These are phyloP conservation scores for Cataglyphis hispanica DNA, from an alignment of 1,140 invertebrate genomes.

Conservation along the genomic window DNA sequence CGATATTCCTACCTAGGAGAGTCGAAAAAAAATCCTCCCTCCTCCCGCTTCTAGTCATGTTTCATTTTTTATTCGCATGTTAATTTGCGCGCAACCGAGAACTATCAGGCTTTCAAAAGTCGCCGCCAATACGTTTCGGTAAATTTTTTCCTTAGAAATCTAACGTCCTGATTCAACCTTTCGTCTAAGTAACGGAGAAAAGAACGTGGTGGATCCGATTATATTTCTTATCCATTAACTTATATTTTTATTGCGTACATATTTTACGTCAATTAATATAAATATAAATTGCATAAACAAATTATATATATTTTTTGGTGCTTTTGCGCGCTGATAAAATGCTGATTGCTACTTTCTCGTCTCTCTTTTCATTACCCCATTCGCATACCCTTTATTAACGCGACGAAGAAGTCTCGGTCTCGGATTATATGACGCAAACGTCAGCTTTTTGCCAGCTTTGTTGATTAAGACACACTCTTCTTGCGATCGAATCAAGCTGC, in stretches of 20 bases:
- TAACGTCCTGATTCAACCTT: background rate
- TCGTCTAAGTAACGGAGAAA: background rate
- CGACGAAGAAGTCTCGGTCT: background rate
- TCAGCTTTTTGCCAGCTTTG: constrained; percentile 21
- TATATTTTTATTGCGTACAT: background rate
- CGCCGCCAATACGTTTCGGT: background rate
- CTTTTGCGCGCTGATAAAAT: background rate
- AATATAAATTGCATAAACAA: background rate
- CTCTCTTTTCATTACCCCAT: background rate
- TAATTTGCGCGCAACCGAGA: background rate
- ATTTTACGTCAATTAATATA: background rate
- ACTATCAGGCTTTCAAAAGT: background rate
- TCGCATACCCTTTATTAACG: background rate
- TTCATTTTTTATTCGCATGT: background rate
- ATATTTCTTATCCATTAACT: background rate
- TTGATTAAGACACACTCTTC: constrained; percentile 19
- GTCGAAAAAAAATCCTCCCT: constrained; percentile 14
- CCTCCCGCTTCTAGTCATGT: background rate
- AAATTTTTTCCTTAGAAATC: background rate
- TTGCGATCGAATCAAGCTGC: background rate
- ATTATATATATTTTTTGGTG: background rate
- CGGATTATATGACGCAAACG: background rate
- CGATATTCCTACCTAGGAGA: constrained; percentile 41
- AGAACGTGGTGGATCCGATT: background rate
- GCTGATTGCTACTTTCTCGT: background rate